These are phyloP conservation scores for Fragum whitleyi DNA, from an alignment of 2,888 invertebrate genomes.

Conservation along the genomic window DNA sequence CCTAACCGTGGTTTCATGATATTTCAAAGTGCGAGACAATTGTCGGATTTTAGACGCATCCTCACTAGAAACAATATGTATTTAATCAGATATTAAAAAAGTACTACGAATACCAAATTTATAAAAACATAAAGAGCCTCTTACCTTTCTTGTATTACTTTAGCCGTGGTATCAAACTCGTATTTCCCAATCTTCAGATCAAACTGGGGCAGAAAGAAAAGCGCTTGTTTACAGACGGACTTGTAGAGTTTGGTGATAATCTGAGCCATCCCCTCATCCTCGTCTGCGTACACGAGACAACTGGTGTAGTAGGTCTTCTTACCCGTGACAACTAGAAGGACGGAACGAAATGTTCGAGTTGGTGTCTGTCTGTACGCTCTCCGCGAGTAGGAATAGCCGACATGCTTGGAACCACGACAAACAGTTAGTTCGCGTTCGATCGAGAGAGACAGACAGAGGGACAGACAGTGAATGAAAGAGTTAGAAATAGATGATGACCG, in stretches of 20 bases:
- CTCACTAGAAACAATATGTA: too few relatives aligned
- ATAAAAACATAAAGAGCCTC: too few relatives aligned
- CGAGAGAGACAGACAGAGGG: neutral
- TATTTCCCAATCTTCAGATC: constrained; percentile 53
- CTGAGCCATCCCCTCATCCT: constrained; percentile 51
- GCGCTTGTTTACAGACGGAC: constrained; percentile 29
- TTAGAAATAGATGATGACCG: neutral
- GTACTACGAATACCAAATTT: too few relatives aligned
- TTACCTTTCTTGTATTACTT: constrained; percentile 60
- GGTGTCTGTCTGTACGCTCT: neutral
- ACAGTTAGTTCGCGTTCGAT: neutral
- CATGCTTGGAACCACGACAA: too few relatives aligned
- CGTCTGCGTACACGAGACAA: constrained; percentile 54
- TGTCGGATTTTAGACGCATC: too few relatives aligned
- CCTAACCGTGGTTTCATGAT: too few relatives aligned
- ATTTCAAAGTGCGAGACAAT: too few relatives aligned
- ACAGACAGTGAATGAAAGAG: neutral
- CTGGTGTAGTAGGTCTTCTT: constrained; percentile 52
- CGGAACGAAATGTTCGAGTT: neutral
- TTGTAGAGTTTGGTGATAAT: constrained; percentile 48
- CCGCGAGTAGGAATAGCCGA: too few relatives aligned
- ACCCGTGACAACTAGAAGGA: constrained; percentile 36
- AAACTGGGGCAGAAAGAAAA: constrained; percentile 60
- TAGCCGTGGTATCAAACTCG: constrained; percentile 45
- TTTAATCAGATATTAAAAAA: too few relatives aligned